These are phyloP conservation scores for Ichneumoninae sp. DNA, from an alignment of 2,888 invertebrate genomes.

Conservation along the genomic window DNA sequence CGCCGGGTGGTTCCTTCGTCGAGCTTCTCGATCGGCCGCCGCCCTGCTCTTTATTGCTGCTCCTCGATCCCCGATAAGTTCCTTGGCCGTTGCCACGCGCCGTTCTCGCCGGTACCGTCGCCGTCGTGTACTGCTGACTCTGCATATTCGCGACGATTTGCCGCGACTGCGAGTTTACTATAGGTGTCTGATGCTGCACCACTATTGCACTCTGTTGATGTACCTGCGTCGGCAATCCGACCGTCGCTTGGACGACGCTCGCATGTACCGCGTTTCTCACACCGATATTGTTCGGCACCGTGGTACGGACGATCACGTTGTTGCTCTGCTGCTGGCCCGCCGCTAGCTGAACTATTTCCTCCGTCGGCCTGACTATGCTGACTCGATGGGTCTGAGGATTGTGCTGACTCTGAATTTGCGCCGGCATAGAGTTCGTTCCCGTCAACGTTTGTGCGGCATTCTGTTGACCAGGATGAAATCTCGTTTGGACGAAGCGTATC, in stretches of 20 bases:
- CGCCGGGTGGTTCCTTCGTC: constrained; percentile 94
- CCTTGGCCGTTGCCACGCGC: constrained; percentile 77
- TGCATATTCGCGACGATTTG: constrained; percentile 73
- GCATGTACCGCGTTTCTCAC: constrained; percentile 67
- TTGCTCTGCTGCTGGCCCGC: constrained; percentile 63
- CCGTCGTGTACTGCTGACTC: constrained; percentile 72
- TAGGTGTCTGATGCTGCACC: constrained; percentile 78
- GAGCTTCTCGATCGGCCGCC: constrained; percentile 84
- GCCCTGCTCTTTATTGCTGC: constrained; percentile 79
- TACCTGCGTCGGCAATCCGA: constrained; percentile 71
- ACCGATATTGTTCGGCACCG: constrained; percentile 63
- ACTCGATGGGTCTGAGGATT: constrained; percentile 73
- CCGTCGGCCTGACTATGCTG: constrained; percentile 77
- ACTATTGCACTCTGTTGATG: constrained; percentile 78
- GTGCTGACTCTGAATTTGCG: constrained; percentile 69
- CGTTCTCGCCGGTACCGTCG: constrained; percentile 75
- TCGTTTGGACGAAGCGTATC: constrained; percentile 82
- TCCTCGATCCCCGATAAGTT: constrained; percentile 78
- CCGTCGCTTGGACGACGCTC: constrained; percentile 69
- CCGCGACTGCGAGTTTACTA: constrained; percentile 72
- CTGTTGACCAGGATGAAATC: constrained; percentile 73
- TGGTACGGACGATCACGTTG: constrained; percentile 56
- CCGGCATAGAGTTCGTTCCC: constrained; percentile 53
- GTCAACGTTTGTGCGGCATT: constrained; percentile 53
- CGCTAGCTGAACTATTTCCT: constrained; percentile 77